These are phyloP conservation scores for Cebidichthys violaceus DNA, from an alignment of 2,113 vertebrate genomes.

Conservation along the genomic window DNA sequence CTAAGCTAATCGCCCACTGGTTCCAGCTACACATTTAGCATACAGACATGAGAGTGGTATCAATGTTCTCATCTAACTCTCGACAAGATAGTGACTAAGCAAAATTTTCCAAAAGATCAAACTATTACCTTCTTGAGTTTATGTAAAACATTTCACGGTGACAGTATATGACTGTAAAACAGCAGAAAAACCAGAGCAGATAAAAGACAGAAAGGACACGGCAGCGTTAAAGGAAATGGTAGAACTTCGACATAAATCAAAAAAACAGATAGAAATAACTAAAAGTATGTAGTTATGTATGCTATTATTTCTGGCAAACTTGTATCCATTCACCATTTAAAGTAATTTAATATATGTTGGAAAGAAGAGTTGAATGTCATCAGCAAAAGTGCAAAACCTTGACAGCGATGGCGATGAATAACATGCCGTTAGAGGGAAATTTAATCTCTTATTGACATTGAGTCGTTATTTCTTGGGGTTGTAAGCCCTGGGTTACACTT, in stretches of 20 bases:
- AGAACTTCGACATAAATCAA: background rate
- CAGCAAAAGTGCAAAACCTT: background rate
- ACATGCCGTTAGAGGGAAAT: background rate
- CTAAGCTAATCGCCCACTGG: background rate
- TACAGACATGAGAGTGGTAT: background rate
- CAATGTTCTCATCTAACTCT: background rate
- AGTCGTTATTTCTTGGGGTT: background rate
- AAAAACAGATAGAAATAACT: background rate
- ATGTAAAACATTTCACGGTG: background rate
- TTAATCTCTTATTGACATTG: background rate
- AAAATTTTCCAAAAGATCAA: background rate
- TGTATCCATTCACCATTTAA: background rate
- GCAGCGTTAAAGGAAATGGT: background rate
- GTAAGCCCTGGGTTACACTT: background rate
- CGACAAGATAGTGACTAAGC: background rate
- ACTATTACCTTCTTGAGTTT: background rate
- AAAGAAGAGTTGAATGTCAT: conserved; percentile 9
- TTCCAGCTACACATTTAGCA: background rate
- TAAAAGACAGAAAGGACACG: background rate
- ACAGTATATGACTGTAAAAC: background rate
- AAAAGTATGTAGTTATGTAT: background rate
- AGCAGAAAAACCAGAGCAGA: background rate
- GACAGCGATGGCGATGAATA: background rate
- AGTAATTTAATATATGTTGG: background rate
- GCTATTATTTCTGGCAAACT: background rate